These are phyloP conservation scores for Nyctalus aviator DNA, from an alignment of 2,797 vertebrate genomes.

Conservation along the genomic window DNA sequence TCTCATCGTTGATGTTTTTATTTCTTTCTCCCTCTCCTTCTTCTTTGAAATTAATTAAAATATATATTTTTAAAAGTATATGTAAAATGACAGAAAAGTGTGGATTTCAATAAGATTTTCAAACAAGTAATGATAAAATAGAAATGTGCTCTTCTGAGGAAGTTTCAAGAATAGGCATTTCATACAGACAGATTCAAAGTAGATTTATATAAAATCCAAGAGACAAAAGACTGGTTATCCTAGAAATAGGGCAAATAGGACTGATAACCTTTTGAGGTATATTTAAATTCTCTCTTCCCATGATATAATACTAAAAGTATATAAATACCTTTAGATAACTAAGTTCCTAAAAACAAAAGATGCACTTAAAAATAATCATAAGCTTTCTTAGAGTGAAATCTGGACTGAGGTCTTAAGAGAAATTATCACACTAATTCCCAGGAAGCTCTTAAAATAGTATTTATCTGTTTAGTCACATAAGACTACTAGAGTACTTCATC, in stretches of 20 bases:
- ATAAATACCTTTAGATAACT: neutral
- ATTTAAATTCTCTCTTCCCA: constrained; percentile 22
- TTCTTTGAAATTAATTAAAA: too few relatives aligned
- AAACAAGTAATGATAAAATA: constrained; percentile 23
- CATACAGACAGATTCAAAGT: constrained; percentile 16
- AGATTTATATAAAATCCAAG: neutral
- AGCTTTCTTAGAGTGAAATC: neutral
- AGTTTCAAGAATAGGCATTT: neutral
- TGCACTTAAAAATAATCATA: constrained; percentile 31
- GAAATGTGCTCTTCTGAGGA: neutral
- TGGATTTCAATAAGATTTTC: constrained; percentile 11
- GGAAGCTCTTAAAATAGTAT: neutral
- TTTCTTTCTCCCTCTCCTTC: too few relatives aligned
- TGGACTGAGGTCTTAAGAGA: neutral
- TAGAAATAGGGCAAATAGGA: neutral
- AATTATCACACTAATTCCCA: neutral
- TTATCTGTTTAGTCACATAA: neutral
- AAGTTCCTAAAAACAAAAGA: constrained; percentile 17
- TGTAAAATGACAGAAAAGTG: neutral
- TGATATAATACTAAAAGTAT: neutral
- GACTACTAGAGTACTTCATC: neutral
- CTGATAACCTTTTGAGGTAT: neutral
- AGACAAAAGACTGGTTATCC: neutral
- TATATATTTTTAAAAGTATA: neutral
- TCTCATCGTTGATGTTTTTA: too few relatives aligned